Evolutionary conservation across 2,888 invertebrate genomes (phyloP), one percentile per base, ranked within the genome.

Genomic region (Matsumyia berberina): DNA sequence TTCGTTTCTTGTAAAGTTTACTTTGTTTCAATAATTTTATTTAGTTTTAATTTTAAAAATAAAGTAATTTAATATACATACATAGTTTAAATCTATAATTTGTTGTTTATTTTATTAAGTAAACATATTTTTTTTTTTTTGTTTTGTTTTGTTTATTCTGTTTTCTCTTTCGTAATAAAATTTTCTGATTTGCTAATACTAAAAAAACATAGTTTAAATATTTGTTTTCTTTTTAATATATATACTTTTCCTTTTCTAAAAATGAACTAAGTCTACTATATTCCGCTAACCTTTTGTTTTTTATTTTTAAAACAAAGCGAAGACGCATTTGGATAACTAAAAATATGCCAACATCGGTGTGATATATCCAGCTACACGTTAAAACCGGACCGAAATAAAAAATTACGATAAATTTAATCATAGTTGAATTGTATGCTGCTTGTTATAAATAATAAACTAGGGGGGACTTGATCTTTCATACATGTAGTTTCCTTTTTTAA

Each of bases 201-300:
- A 73, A 70, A 85, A 86, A 85, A 86, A 77, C 72, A 69, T 74
- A 39, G 51, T 86, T 72, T 80, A 42, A 57, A 67, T 76, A 44
- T 70, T 67, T 76, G 44, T 67, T 64, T 24, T 49, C 49, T 44
- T 60, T 24, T 46, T 37, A 67, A 64, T 82, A 57, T 86, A 80
- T 80, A 67, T 76, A 60, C 29, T 39, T 76, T 44, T 49, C 74
- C 15, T 78, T 66, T 58, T 70, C 67, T 80, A 70, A 66, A 76
- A 72, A 72, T 78, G 12, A 79, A 83, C 35, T 79, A 74, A 73
- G 69, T 69, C 79, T 73, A 78, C 31, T 66, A 73, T 62, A 74
- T 82, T 78, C 76, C 51, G 44, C 55, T 83, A 79, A 9, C 35
- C 31, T 39, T 60, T 51, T 24, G 4, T 9, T 35, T 62, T 51